A percentile compares a stretch with the other conserved stretches of the same genome.
Evolutionary conservation across 2,888 invertebrate species (phyloP).

Genomic region (Sinopyrophorus schimmeli): DNA sequence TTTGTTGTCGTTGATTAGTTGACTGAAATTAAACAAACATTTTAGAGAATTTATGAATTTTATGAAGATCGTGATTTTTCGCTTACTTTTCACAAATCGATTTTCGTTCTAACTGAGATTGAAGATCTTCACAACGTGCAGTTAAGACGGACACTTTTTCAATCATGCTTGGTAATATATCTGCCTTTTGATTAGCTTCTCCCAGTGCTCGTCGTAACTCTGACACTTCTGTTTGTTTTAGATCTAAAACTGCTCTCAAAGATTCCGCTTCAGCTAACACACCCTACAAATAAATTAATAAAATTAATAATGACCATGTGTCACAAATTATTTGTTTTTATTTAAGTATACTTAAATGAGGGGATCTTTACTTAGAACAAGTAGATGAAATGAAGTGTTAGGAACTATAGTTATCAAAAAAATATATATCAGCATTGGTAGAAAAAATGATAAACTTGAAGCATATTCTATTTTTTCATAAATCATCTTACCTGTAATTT

Average conservation of each 20-base stretch:
- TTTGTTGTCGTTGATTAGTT: conserved; percentile 70
- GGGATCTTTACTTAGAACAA: conserved; percentile 1
- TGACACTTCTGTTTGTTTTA: conserved; percentile 84
- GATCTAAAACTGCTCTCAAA: conserved; percentile 82
- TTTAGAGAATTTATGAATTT: background rate
- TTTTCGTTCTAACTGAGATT: conserved; percentile 71
- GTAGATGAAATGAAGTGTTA: too few relatives aligned
- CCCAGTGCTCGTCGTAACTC: conserved; percentile 73
- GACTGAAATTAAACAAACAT: conserved; percentile 54
- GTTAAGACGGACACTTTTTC: conserved; percentile 76
- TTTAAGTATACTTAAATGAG: too few relatives aligned
- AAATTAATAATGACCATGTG: too few relatives aligned
- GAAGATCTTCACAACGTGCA: conserved; percentile 85
- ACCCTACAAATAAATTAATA: conserved; percentile 4
- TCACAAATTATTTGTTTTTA: too few relatives aligned
- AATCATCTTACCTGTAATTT: conserved; percentile 47
- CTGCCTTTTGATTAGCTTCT: conserved; percentile 72
- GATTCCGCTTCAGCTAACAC: conserved; percentile 69
- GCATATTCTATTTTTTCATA: background rate
- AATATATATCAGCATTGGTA: too few relatives aligned
- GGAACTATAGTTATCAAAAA: too few relatives aligned
- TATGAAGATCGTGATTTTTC: too few relatives aligned
- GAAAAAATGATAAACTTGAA: background rate
- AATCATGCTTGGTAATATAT: conserved; percentile 71
- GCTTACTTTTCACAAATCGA: conserved; percentile 73